Percentiles rank a stretch among this genome's conserved stretches.
phyloP scores from a whole-genome alignment of 2,113 vertebrate species.

The Tringa solitaria region DNA sequence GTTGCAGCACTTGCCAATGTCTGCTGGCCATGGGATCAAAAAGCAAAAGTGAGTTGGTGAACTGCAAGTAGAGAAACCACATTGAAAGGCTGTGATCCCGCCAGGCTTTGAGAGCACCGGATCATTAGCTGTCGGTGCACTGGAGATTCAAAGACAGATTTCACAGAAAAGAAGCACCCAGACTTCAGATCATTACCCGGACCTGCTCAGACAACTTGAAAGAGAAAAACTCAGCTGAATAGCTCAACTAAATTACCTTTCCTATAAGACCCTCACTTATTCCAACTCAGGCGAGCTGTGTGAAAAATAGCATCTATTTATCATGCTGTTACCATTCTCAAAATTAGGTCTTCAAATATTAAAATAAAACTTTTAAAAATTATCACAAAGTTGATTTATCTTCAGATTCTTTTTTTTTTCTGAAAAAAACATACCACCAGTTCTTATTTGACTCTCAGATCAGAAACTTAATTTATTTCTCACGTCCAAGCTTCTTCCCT shows the following conservation, averaged over 20 bases:
- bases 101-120: neutral
- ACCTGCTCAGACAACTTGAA: neutral
- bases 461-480: neutral
- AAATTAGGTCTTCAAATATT: neutral
- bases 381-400: neutral
- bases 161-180: neutral
- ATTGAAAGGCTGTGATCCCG: neutral
- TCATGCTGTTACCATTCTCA: neutral
- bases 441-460: neutral
- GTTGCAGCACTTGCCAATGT: neutral
- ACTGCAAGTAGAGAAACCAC: fast-evolving
- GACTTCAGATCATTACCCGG: neutral
- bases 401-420: neutral
- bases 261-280: neutral
- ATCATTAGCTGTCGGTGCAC: neutral
- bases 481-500: neutral
- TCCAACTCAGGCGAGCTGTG: neutral
- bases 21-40: neutral
- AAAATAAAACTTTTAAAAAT: neutral
- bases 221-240: neutral
- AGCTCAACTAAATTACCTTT: neutral
- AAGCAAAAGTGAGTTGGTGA: neutral
- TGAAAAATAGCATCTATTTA: neutral
- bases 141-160: neutral
- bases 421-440: neutral